Percentiles rank a stretch among this genome's conserved stretches.
Conservation (phyloP, 1,140 invertebrate genomes). For the Luehdorfia chinensis region DNA sequence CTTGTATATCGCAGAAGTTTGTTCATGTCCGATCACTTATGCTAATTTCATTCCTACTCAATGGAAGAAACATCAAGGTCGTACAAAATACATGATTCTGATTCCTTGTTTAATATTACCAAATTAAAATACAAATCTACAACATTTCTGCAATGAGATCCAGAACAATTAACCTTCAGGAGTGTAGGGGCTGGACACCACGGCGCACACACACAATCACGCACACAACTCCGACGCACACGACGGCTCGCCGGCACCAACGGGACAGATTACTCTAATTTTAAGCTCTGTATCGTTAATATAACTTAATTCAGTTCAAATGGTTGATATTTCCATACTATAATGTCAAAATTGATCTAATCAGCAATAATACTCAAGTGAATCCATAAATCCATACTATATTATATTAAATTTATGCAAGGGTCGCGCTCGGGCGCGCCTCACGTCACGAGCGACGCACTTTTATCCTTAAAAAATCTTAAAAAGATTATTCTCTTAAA, state of each 20-base stretch:
- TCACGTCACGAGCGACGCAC: slow-evolving; percentile 49
- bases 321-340: slow-evolving; percentile 53
- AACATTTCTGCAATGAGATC: slow-evolving; percentile 69
- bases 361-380: slow-evolving; percentile 74
- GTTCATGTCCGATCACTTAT: slow-evolving; percentile 71
- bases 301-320: slow-evolving; percentile 56
- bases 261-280: slow-evolving; percentile 33
- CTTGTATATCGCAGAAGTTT: slow-evolving; percentile 65
- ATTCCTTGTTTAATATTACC: slow-evolving; percentile 55
- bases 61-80: slow-evolving; percentile 64
- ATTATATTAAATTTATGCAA: slow-evolving; percentile 68
- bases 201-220: slow-evolving; percentile 21
- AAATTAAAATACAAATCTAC: slow-evolving; percentile 66
- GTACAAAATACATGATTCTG: slow-evolving; percentile 74
- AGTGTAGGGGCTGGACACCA: slow-evolving; percentile 29
- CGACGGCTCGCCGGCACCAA: slow-evolving; percentile 29
- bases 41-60: slow-evolving; percentile 66
- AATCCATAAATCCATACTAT: slow-evolving; percentile 73
- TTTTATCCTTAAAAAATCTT: slow-evolving; percentile 64
- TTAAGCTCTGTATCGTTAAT: slow-evolving; percentile 61
- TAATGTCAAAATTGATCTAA: slow-evolving; percentile 67
- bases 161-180: slow-evolving; percentile 43
- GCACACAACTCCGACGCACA: slow-evolving; percentile 33
- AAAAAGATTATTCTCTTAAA: slow-evolving; percentile 68
- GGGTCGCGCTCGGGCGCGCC: slow-evolving; percentile 35